phyloP scores from a whole-genome alignment of 2,888 invertebrate species.

The Lithophane socia region DNA sequence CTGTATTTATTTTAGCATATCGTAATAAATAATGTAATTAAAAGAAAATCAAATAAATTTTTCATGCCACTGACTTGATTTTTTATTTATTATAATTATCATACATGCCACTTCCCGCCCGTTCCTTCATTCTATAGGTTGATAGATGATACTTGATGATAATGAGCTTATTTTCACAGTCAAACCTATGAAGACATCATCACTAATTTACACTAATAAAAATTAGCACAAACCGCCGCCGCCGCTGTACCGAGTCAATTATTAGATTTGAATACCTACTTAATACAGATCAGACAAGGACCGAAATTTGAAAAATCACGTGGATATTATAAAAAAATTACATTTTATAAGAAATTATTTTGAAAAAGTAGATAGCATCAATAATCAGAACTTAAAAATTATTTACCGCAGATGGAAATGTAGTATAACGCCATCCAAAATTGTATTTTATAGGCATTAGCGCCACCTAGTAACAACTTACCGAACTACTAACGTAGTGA shows the following conservation, averaged over 20 bases:
- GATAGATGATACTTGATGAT: background rate
- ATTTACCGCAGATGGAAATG: background rate
- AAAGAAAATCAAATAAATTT: constrained; percentile 89
- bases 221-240: background rate
- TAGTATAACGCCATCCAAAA: background rate
- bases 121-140: background rate
- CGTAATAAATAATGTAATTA: constrained; percentile 85
- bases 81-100: constrained; percentile 57
- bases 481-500: background rate
- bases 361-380: background rate
- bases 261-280: background rate
- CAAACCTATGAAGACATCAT: too few species aligned
- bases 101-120: background rate
- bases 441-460: background rate
- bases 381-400: background rate
- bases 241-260: background rate
- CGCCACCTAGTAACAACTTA: constrained; percentile 29
- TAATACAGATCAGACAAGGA: background rate
- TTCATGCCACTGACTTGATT: constrained; percentile 86
- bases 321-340: too few species aligned
- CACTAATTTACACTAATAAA: too few species aligned
- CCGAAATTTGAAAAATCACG: too few species aligned
- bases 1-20: constrained; percentile 90
- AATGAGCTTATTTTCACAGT: background rate
- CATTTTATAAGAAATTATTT: background rate